Base-by-base conservation (phyloP, 1,140 invertebrate genomes). In the Campodea augens region DNA sequence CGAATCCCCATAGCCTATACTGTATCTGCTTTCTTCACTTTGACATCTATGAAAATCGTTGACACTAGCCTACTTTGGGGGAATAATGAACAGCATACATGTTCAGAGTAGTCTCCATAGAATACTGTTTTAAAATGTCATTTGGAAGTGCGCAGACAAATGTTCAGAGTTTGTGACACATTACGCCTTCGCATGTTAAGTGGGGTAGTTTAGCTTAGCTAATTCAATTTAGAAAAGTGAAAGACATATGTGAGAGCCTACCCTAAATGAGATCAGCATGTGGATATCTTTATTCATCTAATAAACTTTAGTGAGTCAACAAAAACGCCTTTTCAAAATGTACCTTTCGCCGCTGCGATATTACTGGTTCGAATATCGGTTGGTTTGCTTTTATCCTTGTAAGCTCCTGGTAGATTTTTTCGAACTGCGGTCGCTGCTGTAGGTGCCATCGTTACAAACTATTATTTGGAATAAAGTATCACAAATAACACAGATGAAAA, bases 301-400 rank as follows among this genome's bases (percentile, higher is more conserved):
- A 7, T 20, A 21, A 20, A 18, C 32, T 21, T 18, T 40, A 4
- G 21, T 27, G 46, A 45, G 20, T n/a, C 13, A 12, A 51, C 24
- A 12, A 23, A 38, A 3, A 46, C 44, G 25, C 15, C 19, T 41
- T 42, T 29, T 19, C 21, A 13, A 39, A 44, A 47, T 45, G 66
- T 73, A 93, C 90, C 87, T 82, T 99, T 99, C 21, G 90, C 93
- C 50, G 95, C 95, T 62, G 79, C 78, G 49, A 99, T 98, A 61
- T 98, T 99, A 55, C 89, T 95, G 46, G 73, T 70, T 39, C 95
- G 76, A 58, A 98, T 92, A 68, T 95, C 88, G 13, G 75, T 72
- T 12, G 91, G 91, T 67, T 96, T 96, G 54, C 81, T 87, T 73
- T 90, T 92, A 64, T 87, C 81, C 63, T 82, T 83, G 55, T 81